Conservation (phyloP, 2,113 vertebrate species). For the Chitala chitala region DNA sequence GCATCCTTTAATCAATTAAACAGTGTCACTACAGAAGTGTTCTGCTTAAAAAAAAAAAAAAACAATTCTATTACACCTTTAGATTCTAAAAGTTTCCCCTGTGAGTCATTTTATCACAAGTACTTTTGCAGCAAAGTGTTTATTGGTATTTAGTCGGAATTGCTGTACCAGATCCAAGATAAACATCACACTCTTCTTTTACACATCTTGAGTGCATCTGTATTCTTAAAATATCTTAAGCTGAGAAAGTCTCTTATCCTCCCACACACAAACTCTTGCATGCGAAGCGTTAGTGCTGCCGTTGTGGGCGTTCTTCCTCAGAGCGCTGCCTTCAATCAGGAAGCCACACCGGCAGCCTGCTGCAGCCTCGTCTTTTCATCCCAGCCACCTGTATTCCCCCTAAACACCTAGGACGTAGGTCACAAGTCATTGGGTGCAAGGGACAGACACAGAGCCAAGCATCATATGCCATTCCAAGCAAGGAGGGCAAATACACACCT, state of each 20-base stretch:
- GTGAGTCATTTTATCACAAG: too few relatives aligned
- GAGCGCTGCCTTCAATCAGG: background rate
- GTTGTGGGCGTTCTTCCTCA: background rate
- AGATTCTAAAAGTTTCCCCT: too few relatives aligned
- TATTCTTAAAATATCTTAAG: conserved; percentile 13
- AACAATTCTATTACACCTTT: too few relatives aligned
- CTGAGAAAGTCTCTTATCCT: background rate
- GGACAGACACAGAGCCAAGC: too few relatives aligned
- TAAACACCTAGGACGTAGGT: background rate
- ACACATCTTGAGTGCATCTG: background rate
- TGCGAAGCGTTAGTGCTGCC: background rate
- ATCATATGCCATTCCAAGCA: background rate
- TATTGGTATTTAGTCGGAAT: background rate
- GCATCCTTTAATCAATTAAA: too few relatives aligned
- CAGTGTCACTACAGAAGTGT: too few relatives aligned
- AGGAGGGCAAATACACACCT: background rate
- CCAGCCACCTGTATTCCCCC: background rate
- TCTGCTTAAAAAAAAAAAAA: too few relatives aligned
- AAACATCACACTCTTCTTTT: background rate
- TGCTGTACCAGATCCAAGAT: background rate
- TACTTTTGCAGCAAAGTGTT: too few relatives aligned
- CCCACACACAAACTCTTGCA: background rate
- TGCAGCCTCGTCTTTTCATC: background rate
- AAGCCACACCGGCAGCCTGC: background rate
- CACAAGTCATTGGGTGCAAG: too few relatives aligned